Evolutionary conservation across 2,888 invertebrate genomes (phyloP).

Genomic region (Geotrupes spiniger): DNA sequence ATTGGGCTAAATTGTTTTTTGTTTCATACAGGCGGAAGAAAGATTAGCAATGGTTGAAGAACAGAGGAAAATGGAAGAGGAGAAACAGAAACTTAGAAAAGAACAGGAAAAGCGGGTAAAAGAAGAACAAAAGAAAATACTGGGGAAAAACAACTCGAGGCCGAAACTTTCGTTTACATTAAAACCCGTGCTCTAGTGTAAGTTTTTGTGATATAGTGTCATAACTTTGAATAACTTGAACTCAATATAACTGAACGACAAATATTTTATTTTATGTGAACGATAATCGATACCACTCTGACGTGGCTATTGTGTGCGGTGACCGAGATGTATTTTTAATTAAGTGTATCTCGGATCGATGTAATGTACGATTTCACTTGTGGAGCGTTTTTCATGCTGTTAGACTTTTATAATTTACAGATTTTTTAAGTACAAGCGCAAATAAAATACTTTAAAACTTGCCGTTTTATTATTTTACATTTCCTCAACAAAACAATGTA

Average conservation of each 20-base stretch:
- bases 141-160: conserved; percentile 95
- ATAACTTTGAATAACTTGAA: too few relatives aligned
- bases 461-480: not conserved
- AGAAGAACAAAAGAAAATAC: conserved; percentile 94
- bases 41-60: conserved; percentile 95
- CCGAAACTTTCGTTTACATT: conserved; percentile 91
- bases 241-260: too few relatives aligned
- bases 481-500: too few relatives aligned
- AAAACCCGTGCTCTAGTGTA: conserved; percentile 64
- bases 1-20: conserved; percentile 20
- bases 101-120: conserved; percentile 90
- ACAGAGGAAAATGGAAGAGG: conserved; percentile 93
- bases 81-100: conserved; percentile 86
- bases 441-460: not conserved
- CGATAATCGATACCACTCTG: too few relatives aligned
- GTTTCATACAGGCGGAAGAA: conserved; percentile 99
- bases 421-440: conserved; percentile 5
- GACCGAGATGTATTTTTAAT: too few relatives aligned
- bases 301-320: too few relatives aligned
- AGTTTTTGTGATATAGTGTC: conserved; percentile 5
- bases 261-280: too few relatives aligned
- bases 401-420: conserved; percentile 2
- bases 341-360: too few relatives aligned
- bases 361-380: too few relatives aligned
- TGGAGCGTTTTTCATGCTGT: too few relatives aligned